Evolutionary conservation across 2,113 vertebrate species (phyloP), one percentile per base, ranked within the genome.

Genomic region (Rhineura floridana): DNA sequence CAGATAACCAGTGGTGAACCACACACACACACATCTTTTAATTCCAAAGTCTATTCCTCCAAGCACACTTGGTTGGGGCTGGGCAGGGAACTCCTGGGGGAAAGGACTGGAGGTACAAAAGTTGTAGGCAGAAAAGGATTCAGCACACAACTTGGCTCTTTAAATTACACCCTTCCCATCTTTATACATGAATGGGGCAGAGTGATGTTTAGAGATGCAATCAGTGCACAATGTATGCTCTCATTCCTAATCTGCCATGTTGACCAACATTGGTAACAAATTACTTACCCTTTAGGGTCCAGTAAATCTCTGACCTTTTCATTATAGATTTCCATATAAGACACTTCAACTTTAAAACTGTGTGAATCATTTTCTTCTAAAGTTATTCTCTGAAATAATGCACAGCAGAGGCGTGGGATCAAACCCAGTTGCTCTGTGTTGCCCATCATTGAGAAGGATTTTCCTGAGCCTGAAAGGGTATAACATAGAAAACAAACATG

Each of bases 381-480:
- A 93, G 98, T 97, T 92, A 99, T 98, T 96, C 98, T 98, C 95
- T 99, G 97, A 94, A 99, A 99, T 93, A 99, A 97, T 86, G 98
- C 97, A 97, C 98, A 98, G 95, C 99, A 99, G 91, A 99, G 98
- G 89, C 99, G 97, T 67, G 99, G 99, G 93, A 99, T 99, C 91
- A 99, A 97, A 94, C 99, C 99, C 50, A 98, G 97, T 96, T 99
- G 98, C 88, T 99, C 98, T 67, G 97, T 97, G 79, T 97, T 98
- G 88, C 99, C 99, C 99, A 99, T 99, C 99, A 99, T 99, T 87
- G 99, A 99, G 96, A 99, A 99, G 84, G 99, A 99, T 94, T 99
- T 99, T 94, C 99, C 99, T 48, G 99, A 99, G 94, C 99, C 99
- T 99, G 94, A 81, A 91, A 88, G 89, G 90, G 15, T n/a, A n/a